A percentile compares a stretch with the other conserved stretches of the same genome.
phyloP scores from a whole-genome alignment of 2,113 vertebrate species.

The Nicator chloris region DNA sequence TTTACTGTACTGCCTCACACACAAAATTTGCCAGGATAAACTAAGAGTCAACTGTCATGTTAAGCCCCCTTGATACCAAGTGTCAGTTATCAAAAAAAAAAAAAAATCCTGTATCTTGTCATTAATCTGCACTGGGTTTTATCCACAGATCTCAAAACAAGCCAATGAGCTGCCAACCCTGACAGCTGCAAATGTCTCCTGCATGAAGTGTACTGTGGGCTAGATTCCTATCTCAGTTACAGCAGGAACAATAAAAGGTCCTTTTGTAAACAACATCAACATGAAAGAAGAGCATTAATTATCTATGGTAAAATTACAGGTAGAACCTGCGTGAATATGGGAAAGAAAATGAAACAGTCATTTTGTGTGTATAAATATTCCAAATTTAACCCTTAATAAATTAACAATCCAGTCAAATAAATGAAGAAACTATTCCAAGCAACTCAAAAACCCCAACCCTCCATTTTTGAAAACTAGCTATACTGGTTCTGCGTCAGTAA shows the following conservation, averaged over 20 bases:
- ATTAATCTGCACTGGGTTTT: conserved; percentile 6
- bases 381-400: not conserved
- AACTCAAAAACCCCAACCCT: not conserved
- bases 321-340: not conserved
- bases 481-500: not conserved
- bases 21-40: not conserved
- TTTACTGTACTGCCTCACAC: not conserved
- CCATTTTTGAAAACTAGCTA: not conserved
- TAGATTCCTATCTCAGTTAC: conserved; percentile 37
- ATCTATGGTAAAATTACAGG: not conserved
- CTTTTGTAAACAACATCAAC: not conserved
- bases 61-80: not conserved
- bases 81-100: not conserved
- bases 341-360: not conserved
- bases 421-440: not conserved
- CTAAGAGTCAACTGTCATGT: not conserved
- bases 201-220: not conserved
- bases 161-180: not conserved
- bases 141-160: conserved; percentile 21
- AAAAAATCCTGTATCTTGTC: not conserved
- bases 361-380: not conserved
- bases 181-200: conserved; percentile 30
- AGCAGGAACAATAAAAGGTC: not conserved
- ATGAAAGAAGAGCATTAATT: not conserved
- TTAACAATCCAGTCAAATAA: not conserved